Evolutionary conservation across 2,888 invertebrate species (phyloP).

Genomic region (Esperia sulphurella): DNA sequence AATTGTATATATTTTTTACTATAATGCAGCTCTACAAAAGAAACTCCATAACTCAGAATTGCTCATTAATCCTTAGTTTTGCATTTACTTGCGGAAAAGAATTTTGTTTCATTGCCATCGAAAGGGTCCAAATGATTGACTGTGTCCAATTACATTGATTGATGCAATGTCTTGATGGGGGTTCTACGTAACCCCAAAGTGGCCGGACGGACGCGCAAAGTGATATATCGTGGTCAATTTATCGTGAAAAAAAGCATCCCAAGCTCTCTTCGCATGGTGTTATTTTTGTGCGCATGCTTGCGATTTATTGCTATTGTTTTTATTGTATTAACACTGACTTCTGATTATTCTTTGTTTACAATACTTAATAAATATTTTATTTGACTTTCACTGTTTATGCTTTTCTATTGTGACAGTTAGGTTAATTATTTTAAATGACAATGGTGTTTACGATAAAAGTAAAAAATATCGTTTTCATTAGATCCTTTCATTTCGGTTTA

Average conservation of each 20-base stretch:
- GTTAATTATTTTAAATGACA: too few relatives aligned
- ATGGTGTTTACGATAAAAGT: too few relatives aligned
- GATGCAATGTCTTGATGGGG: constrained; percentile 33
- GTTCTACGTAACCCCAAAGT: constrained; percentile 16
- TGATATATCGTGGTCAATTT: constrained; percentile 29
- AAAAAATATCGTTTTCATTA: too few relatives aligned
- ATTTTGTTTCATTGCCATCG: constrained; percentile 1
- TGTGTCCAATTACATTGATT: constrained; percentile 41
- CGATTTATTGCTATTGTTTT: neutral
- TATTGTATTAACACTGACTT: neutral
- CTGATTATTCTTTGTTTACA: neutral
- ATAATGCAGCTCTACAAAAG: constrained; percentile 4
- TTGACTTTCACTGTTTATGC: too few relatives aligned
- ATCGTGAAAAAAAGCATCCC: constrained; percentile 17
- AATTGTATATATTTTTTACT: neutral
- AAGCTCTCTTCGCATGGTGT: constrained; percentile 6
- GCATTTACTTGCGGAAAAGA: neutral
- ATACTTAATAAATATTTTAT: neutral
- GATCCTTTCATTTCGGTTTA: too few relatives aligned
- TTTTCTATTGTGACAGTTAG: too few relatives aligned
- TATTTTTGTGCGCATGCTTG: constrained; percentile 8
- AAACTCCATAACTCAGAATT: neutral
- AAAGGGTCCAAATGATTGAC: constrained; percentile 22
- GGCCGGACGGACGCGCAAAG: constrained; percentile 14
- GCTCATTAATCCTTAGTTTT: constrained; percentile 4